A percentile compares a stretch with the other conserved stretches of the same genome.
phyloP scores from a whole-genome alignment of 2,888 invertebrate species.

The Euzophera pinguis region DNA sequence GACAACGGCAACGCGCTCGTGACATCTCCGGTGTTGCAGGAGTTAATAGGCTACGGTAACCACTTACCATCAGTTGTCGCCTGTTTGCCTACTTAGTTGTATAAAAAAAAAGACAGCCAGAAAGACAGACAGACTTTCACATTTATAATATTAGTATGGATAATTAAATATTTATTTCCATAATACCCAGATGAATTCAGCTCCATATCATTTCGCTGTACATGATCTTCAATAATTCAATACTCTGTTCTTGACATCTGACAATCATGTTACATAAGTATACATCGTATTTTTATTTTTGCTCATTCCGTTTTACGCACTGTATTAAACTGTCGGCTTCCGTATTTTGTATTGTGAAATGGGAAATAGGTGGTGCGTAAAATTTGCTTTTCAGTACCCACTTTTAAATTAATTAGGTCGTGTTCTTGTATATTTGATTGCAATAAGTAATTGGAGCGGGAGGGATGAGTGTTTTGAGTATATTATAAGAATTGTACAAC shows the following conservation, averaged over 20 bases:
- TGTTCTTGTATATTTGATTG: not conserved
- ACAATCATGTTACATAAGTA: conserved; percentile 1
- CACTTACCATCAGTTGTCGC: no score
- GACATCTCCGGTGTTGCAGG: no score
- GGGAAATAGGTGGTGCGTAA: not conserved
- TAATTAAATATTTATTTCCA: no score
- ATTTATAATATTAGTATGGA: no score
- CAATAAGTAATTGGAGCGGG: no score
- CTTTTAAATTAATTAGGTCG: not conserved
- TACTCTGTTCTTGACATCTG: not conserved
- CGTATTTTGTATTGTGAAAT: not conserved
- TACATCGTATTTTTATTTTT: not conserved
- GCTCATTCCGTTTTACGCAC: conserved; percentile 1
- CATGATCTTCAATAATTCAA: not conserved
- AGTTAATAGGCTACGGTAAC: no score
- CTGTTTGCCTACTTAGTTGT: no score
- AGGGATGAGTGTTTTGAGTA: no score
- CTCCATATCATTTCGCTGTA: not conserved
- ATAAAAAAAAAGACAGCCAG: no score
- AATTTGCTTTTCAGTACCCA: not conserved
- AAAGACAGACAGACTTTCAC: no score
- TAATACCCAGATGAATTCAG: not conserved
- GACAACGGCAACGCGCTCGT: no score
- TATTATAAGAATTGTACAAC: no score
- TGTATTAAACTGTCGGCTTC: not conserved